Base-by-base conservation (phyloP, 2,797 vertebrate species). In the Eleutherodactylus coqui region DNA sequence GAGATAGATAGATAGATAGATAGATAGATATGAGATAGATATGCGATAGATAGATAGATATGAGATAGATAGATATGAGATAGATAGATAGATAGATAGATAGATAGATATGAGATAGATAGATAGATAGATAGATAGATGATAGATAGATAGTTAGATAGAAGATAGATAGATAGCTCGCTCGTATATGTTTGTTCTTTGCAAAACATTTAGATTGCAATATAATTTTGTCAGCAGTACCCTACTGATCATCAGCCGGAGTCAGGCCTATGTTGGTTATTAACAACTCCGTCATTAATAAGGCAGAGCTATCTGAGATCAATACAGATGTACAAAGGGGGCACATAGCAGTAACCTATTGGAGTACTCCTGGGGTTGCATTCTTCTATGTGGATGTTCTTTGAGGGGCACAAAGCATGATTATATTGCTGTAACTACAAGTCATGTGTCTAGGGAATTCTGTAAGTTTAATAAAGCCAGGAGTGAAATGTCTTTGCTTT, bases 391-490 rank as follows among this genome's bases (percentile, higher is more conserved):
- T 72, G 43, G 75, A 77, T 79, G 58, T 79, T 62, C 49, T 79
- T 79, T 85, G 75, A 53, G 38, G 83, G 75, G 70, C 83, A 78
- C 53, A 51, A 85, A 64, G 76, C 45, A 79, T 43, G 49, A 72
- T 79, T 85, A 58, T 85, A 85, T 79, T 85, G 75, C 76, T 79
- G 75, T 72, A 60, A 79, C 62, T 79, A 85, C 36, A 85, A 79
- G 60, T 72, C 76, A 85, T 79, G 76, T 29, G 64, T 64, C 75
- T 64, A 34, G 84, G 79, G 75, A 85, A 70, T 72, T 69, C 49
- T 72, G 64, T 80, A 85, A 79, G 64, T 79, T 85, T 85, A 85
- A 85, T 85, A 85, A 79, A 85, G 84, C 64, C 43, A 4, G 29
- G 76, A 79, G 77, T 85, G 84, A 85, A 77, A 79, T 77, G 80